These are phyloP conservation scores for Oegoconia quadripuncta DNA, from an alignment of 2,888 invertebrate genomes.

Conservation along the genomic window DNA sequence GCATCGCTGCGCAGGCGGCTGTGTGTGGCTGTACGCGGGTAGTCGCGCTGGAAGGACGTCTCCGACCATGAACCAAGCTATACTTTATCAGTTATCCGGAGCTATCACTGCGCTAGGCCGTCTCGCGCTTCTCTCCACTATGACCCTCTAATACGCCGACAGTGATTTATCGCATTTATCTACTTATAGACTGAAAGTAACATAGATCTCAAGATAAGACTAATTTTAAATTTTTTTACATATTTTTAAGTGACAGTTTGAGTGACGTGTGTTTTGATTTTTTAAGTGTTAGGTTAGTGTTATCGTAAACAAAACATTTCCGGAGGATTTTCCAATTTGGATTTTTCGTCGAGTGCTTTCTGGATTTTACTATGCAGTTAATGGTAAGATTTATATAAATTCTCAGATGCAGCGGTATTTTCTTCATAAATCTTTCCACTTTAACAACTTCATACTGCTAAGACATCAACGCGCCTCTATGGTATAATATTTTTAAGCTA, in stretches of 20 bases:
- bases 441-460: slow-evolving; percentile 34
- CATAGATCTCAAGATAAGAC: slow-evolving; percentile 77
- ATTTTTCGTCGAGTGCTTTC: slow-evolving; percentile 41
- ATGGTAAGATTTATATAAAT: too few relatives aligned
- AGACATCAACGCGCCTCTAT: slow-evolving; percentile 69
- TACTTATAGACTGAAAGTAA: slow-evolving; percentile 77
- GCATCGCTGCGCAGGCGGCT: slow-evolving; percentile 56
- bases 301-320: slow-evolving; percentile 48
- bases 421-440: too few relatives aligned
- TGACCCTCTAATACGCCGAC: slow-evolving; percentile 53
- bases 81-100: slow-evolving; percentile 75
- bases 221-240: slow-evolving; percentile 55
- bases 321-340: slow-evolving; percentile 57
- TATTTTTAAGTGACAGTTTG: slow-evolving; percentile 65
- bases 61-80: slow-evolving; percentile 60
- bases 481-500: neutral
- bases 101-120: slow-evolving; percentile 67
- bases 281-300: slow-evolving; percentile 58
- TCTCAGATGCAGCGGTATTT: too few relatives aligned
- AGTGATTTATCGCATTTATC: slow-evolving; percentile 60
- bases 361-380: slow-evolving; percentile 47
- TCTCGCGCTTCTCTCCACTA: slow-evolving; percentile 52
- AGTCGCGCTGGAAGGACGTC: slow-evolving; percentile 68
- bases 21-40: slow-evolving; percentile 49
- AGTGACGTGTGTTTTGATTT: slow-evolving; percentile 67